Base-by-base conservation (phyloP, 2,113 vertebrate genomes). In the Platanista minor region DNA sequence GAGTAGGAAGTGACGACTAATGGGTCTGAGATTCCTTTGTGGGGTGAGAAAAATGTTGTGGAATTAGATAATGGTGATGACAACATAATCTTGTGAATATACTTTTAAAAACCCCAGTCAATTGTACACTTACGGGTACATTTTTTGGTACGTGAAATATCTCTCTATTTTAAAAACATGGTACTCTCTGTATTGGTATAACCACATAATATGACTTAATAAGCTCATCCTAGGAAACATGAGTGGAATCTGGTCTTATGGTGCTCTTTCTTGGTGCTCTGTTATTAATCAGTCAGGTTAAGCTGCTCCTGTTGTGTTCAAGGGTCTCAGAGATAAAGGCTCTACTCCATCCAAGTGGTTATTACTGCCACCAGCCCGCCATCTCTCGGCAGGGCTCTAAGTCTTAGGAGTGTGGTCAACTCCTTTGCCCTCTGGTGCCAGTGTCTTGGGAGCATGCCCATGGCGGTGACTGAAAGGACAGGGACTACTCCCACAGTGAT, bases 321-420 rank as follows among this genome's bases (percentile, higher is more conserved):
- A 52, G 27, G 0, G 4, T n/a, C 66, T 77, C 39, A 36, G 77
- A 85, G 84, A 84, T 46, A 61, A 83, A 97, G 31, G 13, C 64
- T 78, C 29, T 13, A 33, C 15, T 20, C 59, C 46, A 61, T 83
- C 41, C 23, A 84, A 31, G 12, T 84, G n/a, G 8, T 83, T 61
- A 61, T 5, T 29, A 36, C 5, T 1, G 5, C 17, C 8, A 8
- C n/a, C 10, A 7, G 7, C 6, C 2, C 27, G 10, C 25, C 33
- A 9, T 62, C 21, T 85, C 31, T 91, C 3, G 46, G 41, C 49
- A 12, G 13, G 33, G 43, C 36, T 80, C 25, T 36, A n/a, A 69
- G 36, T 39, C 36, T 39, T 14, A 66, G 39, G 21, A 25, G 21
- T 80, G 9, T 39, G 17, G 64, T 46, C 29, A 82, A n/a, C 20